Evolutionary conservation across 2,888 invertebrate species (phyloP).

Genomic region (Stegophylla sp.): DNA sequence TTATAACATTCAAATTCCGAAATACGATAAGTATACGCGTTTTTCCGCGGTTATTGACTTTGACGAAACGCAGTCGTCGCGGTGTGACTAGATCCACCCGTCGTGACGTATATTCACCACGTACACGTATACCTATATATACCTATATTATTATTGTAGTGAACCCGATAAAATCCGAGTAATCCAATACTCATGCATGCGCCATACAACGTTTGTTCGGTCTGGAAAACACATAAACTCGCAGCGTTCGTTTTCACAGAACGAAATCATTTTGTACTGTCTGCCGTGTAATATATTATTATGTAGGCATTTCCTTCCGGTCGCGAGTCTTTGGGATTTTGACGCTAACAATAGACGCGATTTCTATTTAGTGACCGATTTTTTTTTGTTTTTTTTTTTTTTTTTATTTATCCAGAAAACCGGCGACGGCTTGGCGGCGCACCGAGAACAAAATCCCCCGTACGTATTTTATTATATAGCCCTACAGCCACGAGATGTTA

Average conservation of each 20-base stretch:
- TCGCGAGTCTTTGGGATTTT: neutral
- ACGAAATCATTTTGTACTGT: too few relatives aligned
- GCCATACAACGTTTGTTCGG: neutral
- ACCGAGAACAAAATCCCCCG: neutral
- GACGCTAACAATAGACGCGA: neutral
- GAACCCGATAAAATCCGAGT: too few relatives aligned
- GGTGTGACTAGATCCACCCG: too few relatives aligned
- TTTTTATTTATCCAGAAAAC: neutral
- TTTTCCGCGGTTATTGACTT: too few relatives aligned
- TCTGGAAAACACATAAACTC: neutral
- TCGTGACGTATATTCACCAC: too few relatives aligned
- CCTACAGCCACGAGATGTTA: neutral
- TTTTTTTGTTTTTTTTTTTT: neutral
- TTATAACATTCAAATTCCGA: too few relatives aligned
- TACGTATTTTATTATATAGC: too few relatives aligned
- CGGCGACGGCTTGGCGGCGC: neutral
- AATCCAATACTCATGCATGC: neutral
- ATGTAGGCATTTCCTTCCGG: neutral
- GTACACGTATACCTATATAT: too few relatives aligned
- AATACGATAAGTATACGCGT: too few relatives aligned
- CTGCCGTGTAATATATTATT: too few relatives aligned
- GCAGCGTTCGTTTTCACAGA: neutral
- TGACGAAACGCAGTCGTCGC: too few relatives aligned
- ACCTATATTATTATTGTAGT: too few relatives aligned
- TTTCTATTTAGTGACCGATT: neutral